Percentiles rank a stretch among this genome's conserved stretches.
These are phyloP conservation scores for Caenorhabditis latens DNA, from an alignment of 1,140 invertebrate genomes.

Conservation along the genomic window DNA sequence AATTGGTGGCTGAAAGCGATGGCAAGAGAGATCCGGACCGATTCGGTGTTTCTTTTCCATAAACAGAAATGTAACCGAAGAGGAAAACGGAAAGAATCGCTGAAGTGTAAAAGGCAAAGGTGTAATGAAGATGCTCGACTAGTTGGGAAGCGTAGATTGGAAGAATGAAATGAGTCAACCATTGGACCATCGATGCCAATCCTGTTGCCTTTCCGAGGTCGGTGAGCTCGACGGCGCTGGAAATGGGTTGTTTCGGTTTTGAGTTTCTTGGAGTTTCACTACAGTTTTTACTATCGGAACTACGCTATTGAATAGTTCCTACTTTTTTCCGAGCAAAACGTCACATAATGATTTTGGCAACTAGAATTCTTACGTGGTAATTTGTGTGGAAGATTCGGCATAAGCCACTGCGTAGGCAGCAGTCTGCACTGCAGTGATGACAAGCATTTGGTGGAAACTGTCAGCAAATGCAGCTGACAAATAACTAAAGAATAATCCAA, in stretches of 20 bases:
- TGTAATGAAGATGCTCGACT: conserved; percentile 75
- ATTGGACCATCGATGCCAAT: conserved; percentile 77
- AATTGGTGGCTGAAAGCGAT: conserved; percentile 71
- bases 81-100: conserved; percentile 69
- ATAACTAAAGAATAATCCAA: conserved; percentile 71
- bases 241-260: not conserved
- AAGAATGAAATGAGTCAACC: conserved; percentile 75
- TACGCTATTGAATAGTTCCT: not conserved
- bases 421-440: conserved; percentile 75
- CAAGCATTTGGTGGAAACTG: conserved; percentile 73
- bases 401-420: conserved; percentile 77
- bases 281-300: too few species aligned
- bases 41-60: conserved; percentile 77
- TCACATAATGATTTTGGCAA: not conserved
- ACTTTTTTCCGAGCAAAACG: not conserved
- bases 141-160: conserved; percentile 77
- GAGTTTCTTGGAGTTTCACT: not conserved
- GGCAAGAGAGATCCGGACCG: conserved; percentile 70
- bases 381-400: conserved; percentile 76
- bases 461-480: conserved; percentile 70
- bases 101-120: conserved; percentile 76
- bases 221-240: conserved; percentile 72
- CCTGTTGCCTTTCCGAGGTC: conserved; percentile 77
- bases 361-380: conserved; percentile 70
- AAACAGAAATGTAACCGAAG: conserved; percentile 72